Percentiles rank a stretch among this genome's conserved stretches.
Evolutionary conservation across 2,113 vertebrate species (phyloP).

Genomic region (Mus spicilegus): DNA sequence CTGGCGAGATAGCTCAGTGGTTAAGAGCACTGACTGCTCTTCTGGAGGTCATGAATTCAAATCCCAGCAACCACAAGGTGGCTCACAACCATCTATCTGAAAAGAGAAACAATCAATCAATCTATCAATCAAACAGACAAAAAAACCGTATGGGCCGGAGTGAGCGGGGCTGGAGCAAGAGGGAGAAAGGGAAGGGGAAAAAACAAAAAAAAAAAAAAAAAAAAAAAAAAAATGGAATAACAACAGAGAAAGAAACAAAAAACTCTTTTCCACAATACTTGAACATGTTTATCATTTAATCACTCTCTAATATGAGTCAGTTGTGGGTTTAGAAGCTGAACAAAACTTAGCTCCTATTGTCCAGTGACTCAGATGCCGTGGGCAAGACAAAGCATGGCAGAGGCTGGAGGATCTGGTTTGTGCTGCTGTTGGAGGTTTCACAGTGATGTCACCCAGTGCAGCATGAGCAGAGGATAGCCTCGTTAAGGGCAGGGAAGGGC

Average conservation of each 20-base stretch:
- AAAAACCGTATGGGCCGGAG: too few species aligned
- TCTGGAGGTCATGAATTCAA: too few species aligned
- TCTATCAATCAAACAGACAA: too few species aligned
- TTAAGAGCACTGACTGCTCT: too few species aligned
- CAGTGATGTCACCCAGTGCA: not conserved
- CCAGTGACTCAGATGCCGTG: not conserved
- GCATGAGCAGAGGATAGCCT: not conserved
- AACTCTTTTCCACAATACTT: not conserved
- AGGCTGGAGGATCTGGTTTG: not conserved
- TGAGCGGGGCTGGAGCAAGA: too few species aligned
- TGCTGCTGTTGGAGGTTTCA: not conserved
- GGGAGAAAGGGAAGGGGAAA: too few species aligned
- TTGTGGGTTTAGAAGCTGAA: not conserved
- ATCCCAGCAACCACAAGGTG: too few species aligned
- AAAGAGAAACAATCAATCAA: too few species aligned
- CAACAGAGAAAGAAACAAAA: not conserved
- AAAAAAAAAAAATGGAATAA: not conserved
- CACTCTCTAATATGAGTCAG: not conserved
- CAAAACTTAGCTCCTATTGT: not conserved
- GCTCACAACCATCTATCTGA: too few species aligned
- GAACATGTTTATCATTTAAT: not conserved
- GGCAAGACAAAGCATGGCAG: not conserved
- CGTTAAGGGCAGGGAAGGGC: not conserved
- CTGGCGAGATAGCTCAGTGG: not conserved
- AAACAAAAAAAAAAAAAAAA: not conserved